These are phyloP conservation scores for Synergus umbraculus DNA, from an alignment of 2,888 invertebrate species.

Conservation along the genomic window DNA sequence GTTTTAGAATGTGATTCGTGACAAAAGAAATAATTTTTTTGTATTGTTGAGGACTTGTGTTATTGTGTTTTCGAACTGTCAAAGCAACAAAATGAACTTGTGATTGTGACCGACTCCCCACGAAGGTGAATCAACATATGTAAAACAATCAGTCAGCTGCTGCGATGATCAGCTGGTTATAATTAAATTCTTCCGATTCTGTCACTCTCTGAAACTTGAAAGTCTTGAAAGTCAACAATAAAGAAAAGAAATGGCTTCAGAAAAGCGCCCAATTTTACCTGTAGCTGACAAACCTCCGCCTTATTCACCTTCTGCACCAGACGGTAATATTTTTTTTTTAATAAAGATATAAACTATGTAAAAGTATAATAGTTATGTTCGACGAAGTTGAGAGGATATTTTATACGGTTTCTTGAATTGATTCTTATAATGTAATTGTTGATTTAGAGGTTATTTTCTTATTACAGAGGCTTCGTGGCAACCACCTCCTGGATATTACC, in stretches of 20 bases:
- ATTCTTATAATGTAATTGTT: background rate
- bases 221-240: background rate
- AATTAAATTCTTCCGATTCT: background rate
- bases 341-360: too few relatives aligned
- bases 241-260: constrained; percentile 13
- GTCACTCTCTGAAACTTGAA: background rate
- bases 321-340: background rate
- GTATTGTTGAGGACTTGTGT: background rate
- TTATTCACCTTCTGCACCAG: constrained; percentile 6
- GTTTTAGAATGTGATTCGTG: background rate
- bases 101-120: background rate
- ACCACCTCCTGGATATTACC: constrained; percentile 81
- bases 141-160: background rate
- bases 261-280: background rate
- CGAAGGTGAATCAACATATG: background rate
- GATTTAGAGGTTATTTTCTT: background rate
- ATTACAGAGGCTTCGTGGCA: constrained; percentile 70
- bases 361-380: too few relatives aligned
- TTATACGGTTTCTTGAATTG: too few relatives aligned
- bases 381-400: too few relatives aligned
- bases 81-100: constrained; percentile 14
- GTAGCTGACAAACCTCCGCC: constrained; percentile 16
- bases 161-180: background rate
- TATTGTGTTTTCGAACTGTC: background rate
- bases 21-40: background rate